Conservation (phyloP, 2,113 vertebrate species). For the Caranx ignobilis region DNA sequence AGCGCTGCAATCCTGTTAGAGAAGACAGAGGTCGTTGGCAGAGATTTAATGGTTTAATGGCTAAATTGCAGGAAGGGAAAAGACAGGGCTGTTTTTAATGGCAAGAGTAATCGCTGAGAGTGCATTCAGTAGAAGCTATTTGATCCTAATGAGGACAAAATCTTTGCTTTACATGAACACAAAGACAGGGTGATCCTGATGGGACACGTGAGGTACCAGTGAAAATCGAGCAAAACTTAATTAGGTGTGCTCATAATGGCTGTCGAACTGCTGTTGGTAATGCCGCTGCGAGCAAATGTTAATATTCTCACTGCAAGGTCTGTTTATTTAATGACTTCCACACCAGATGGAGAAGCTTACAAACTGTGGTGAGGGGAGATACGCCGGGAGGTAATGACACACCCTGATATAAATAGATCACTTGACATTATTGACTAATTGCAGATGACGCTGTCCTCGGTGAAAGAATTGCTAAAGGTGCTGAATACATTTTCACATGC, state of each 20-base stretch:
- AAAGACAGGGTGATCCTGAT: slow-evolving; percentile 8
- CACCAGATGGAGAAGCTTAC: slow-evolving; percentile 57
- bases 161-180: slow-evolving; percentile 3
- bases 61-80: not conserved
- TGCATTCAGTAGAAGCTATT: not conserved
- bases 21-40: slow-evolving; percentile 26
- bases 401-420: slow-evolving; percentile 55
- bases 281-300: slow-evolving; percentile 33
- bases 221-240: slow-evolving; percentile 24
- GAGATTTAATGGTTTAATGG: not conserved
- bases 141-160: slow-evolving; percentile 7
- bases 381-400: slow-evolving; percentile 44
- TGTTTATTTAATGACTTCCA: slow-evolving; percentile 57
- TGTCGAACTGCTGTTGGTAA: slow-evolving; percentile 43
- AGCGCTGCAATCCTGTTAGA: slow-evolving; percentile 61
- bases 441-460: slow-evolving; percentile 42
- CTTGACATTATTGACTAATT: slow-evolving; percentile 55
- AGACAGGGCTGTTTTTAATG: not conserved
- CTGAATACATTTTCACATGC: slow-evolving; percentile 7
- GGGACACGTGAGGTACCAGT: not conserved
- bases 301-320: slow-evolving; percentile 48
- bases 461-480: slow-evolving; percentile 26
- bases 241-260: slow-evolving; percentile 27
- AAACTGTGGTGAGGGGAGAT: slow-evolving; percentile 44
- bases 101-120: not conserved